phyloP scores from a whole-genome alignment of 2,113 vertebrate genomes.

The Protobothrops mucrosquamatus region DNA sequence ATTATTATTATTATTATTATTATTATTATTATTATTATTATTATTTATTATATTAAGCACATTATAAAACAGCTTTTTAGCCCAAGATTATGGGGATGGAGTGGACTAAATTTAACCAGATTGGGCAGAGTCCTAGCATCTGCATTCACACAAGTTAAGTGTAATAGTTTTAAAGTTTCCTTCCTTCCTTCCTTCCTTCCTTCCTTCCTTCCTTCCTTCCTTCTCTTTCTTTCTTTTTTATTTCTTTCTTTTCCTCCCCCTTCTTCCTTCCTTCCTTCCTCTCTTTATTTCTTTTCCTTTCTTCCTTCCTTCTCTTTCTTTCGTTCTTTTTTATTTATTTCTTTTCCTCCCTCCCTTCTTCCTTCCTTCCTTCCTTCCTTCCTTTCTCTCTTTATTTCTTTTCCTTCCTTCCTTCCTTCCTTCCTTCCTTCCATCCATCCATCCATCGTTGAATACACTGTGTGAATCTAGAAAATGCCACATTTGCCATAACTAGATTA shows the following conservation, averaged over 20 bases:
- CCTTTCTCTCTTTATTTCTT: too few species aligned
- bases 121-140: not conserved
- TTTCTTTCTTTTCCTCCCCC: rapidly evolving
- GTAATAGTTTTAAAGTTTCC: not conserved
- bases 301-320: too few species aligned
- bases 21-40: too few species aligned
- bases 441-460: not conserved
- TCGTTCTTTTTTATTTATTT: too few species aligned
- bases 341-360: too few species aligned
- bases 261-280: too few species aligned
- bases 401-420: too few species aligned
- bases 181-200: too few species aligned
- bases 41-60: not conserved
- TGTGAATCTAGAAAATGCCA: not conserved
- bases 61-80: not conserved
- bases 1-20: too few species aligned
- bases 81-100: not conserved
- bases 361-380: too few species aligned
- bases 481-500: not conserved
- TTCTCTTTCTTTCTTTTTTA: too few species aligned
- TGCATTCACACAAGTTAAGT: not conserved
- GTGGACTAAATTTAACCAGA: not conserved
- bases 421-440: not conserved
- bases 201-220: not conserved
- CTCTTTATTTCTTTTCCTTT: too few species aligned